phyloP scores from a whole-genome alignment of 35 echinoderm and acorn worm genomes.

The Acanthaster planci region DNA sequence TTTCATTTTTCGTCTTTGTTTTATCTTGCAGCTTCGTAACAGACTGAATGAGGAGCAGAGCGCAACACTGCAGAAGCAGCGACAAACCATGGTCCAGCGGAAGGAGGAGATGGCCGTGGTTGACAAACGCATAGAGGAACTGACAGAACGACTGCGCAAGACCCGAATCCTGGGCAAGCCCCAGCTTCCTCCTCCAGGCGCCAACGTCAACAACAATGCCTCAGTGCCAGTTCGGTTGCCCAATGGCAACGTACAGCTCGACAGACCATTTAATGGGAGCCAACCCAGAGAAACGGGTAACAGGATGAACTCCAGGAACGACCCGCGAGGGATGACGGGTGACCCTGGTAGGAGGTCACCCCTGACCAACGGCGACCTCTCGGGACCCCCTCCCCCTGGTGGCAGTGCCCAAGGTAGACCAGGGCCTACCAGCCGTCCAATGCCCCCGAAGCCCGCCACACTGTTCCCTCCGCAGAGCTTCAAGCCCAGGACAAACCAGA shows the following conservation, averaged over 20 bases:
- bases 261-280: slow-evolving; percentile 13
- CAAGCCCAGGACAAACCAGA: slow-evolving; percentile 38
- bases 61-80: slow-evolving; percentile 66
- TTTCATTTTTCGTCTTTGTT: not conserved
- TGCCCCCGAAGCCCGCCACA: slow-evolving; percentile 17
- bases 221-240: slow-evolving; percentile 21
- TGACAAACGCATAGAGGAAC: slow-evolving; percentile 87
- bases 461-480: slow-evolving; percentile 52
- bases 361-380: slow-evolving; percentile 27
- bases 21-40: slow-evolving; percentile 81
- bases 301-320: not conserved
- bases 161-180: slow-evolving; percentile 49
- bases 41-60: slow-evolving; percentile 96
- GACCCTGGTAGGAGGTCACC: slow-evolving; percentile 12
- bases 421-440: slow-evolving; percentile 3
- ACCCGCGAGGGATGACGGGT: slow-evolving; percentile 25
- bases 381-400: not conserved
- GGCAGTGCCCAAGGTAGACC: not conserved
- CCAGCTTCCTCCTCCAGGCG: slow-evolving; percentile 36
- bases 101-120: slow-evolving; percentile 71
- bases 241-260: slow-evolving; percentile 38
- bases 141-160: slow-evolving; percentile 75
- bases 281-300: not conserved
- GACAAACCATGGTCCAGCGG: slow-evolving; percentile 40
- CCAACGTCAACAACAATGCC: slow-evolving; percentile 66